phyloP scores from a whole-genome alignment of 2,888 invertebrate species.

The Strigamia maritima region DNA sequence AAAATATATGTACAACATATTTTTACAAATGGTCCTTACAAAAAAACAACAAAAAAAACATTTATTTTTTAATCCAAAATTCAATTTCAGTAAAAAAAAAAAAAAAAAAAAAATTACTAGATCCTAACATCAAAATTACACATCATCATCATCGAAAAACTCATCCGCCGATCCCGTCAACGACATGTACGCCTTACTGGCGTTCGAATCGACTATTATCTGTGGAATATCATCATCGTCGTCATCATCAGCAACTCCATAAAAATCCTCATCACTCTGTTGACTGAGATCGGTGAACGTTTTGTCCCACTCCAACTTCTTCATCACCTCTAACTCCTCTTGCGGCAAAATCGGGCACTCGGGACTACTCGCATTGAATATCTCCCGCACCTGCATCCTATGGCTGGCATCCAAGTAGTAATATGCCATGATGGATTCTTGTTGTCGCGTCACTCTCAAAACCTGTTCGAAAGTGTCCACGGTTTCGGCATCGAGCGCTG shows the following conservation, averaged over 20 bases:
- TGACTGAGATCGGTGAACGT: not conserved
- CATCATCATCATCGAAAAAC: not conserved
- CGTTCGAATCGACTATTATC: not conserved
- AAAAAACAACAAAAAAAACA: not conserved
- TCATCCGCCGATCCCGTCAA: not conserved
- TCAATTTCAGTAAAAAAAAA: not conserved
- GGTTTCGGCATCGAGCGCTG: not conserved
- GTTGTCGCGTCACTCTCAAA: conserved; percentile 70
- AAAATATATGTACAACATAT: conserved; percentile 11
- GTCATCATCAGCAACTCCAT: not conserved
- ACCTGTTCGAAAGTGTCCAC: conserved; percentile 61
- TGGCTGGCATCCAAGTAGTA: conserved; percentile 86
- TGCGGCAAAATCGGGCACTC: conserved; percentile 52
- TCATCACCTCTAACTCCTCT: conserved; percentile 34
- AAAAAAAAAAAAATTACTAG: not conserved
- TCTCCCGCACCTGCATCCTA: conserved; percentile 80
- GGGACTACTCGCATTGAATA: conserved; percentile 79
- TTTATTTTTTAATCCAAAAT: not conserved
- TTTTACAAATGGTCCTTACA: not conserved
- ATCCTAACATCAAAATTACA: not conserved
- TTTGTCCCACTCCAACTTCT: conserved; percentile 38
- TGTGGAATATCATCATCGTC: not conserved
- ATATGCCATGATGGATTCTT: conserved; percentile 85
- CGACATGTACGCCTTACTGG: not conserved
- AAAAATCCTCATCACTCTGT: not conserved